Evolutionary conservation across 30 jellyfish, hydroid and myxozoan species (phyloP).

Genomic region (Sanderia malayensis): DNA sequence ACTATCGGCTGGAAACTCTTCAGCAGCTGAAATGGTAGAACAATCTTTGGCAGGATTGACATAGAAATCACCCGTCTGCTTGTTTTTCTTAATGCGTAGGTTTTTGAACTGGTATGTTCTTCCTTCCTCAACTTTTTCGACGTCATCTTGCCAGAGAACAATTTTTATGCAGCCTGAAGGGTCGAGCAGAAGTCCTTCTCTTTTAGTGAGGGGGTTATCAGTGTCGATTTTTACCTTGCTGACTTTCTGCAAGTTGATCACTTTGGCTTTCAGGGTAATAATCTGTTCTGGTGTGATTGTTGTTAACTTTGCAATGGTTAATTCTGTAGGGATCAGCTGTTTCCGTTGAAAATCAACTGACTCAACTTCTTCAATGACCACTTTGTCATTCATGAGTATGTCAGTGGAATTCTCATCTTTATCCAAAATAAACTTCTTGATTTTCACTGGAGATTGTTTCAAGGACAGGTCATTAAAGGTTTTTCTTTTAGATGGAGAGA

Average conservation of each 20-base stretch:
- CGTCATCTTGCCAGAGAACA: neutral
- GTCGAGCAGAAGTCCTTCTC: neutral
- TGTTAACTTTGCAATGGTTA: neutral
- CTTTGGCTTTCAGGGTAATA: neutral
- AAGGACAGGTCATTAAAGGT: neutral
- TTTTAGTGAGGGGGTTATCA: neutral
- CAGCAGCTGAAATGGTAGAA: neutral
- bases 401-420: neutral
- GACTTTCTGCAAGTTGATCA: slow-evolving; percentile 2
- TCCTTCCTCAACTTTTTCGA: neutral
- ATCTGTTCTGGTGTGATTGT: neutral
- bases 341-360: slow-evolving; percentile 6
- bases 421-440: neutral
- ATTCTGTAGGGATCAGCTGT: neutral
- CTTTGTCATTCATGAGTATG: neutral
- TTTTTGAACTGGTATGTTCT: neutral
- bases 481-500: neutral
- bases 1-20: slow-evolving; percentile 14
- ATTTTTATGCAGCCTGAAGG: neutral
- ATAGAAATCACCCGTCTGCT: neutral
- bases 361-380: neutral
- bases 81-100: neutral
- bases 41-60: slow-evolving; percentile 3
- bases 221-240: neutral
- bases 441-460: neutral